Evolutionary conservation across 2,888 invertebrate species (phyloP).

Genomic region (Patella pellucida): DNA sequence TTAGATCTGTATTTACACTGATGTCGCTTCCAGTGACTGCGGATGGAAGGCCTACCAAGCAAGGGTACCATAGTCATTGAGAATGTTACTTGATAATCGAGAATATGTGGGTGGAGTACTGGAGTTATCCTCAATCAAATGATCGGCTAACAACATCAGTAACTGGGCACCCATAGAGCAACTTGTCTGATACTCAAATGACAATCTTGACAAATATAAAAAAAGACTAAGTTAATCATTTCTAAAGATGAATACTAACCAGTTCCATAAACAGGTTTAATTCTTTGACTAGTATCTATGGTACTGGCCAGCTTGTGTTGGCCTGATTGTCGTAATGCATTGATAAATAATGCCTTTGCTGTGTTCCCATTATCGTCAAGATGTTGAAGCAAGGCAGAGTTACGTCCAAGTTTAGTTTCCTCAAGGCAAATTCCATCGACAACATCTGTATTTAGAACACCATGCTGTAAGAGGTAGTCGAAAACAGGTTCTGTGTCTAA

Average conservation of each 20-base stretch:
- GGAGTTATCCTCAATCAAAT: too few relatives aligned
- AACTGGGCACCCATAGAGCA: too few relatives aligned
- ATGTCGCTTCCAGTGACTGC: too few relatives aligned
- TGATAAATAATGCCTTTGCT: slow-evolving; percentile 64
- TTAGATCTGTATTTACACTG: too few relatives aligned
- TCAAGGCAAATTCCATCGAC: slow-evolving; percentile 50
- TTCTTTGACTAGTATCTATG: slow-evolving; percentile 58
- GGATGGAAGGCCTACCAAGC: too few relatives aligned
- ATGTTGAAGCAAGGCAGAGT: slow-evolving; percentile 58
- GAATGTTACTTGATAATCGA: too few relatives aligned
- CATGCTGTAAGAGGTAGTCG: slow-evolving; percentile 67
- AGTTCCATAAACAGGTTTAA: slow-evolving; percentile 60
- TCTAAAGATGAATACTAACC: slow-evolving; percentile 35
- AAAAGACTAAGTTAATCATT: neutral
- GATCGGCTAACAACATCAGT: too few relatives aligned
- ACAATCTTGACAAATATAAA: too few relatives aligned
- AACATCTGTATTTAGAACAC: slow-evolving; percentile 55
- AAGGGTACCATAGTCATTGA: too few relatives aligned
- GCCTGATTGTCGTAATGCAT: slow-evolving; percentile 66
- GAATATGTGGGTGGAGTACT: too few relatives aligned
- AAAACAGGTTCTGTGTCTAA: slow-evolving; percentile 66
- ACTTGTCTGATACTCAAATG: too few relatives aligned
- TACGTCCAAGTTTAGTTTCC: slow-evolving; percentile 47
- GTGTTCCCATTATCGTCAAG: slow-evolving; percentile 60
- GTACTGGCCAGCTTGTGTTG: slow-evolving; percentile 66